Evolutionary conservation across 2,888 invertebrate genomes (phyloP).

Genomic region (Scaptomyza polygonia): DNA sequence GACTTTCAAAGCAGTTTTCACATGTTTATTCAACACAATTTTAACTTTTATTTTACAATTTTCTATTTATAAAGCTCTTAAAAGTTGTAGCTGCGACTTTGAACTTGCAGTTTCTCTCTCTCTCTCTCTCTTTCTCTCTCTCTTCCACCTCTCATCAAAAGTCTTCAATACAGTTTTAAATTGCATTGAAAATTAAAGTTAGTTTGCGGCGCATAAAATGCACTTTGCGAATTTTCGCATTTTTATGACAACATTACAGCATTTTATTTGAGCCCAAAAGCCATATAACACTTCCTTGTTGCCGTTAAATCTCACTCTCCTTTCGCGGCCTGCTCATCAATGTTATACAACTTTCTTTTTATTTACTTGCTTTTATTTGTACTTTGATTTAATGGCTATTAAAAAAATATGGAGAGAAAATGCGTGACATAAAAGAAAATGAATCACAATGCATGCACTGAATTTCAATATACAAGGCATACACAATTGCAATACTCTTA

Average conservation of each 20-base stretch:
- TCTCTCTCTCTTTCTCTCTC: not conserved
- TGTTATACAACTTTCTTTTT: conserved; percentile 69
- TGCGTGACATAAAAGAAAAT: conserved; percentile 39
- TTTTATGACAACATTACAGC: conserved; percentile 74
- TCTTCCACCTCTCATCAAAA: conserved; percentile 1
- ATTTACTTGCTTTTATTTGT: conserved; percentile 75
- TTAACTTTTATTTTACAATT: not conserved
- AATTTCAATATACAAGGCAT: conserved; percentile 69
- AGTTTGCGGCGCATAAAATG: conserved; percentile 45
- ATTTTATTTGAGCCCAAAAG: conserved; percentile 61
- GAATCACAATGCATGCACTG: conserved; percentile 62
- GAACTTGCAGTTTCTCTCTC: too few relatives aligned
- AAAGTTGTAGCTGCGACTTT: not conserved
- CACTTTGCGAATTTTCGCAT: conserved; percentile 78
- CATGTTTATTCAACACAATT: not conserved
- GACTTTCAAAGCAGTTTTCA: not conserved
- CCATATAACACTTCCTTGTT: conserved; percentile 35
- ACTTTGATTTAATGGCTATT: conserved; percentile 76
- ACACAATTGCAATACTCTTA: conserved; percentile 45
- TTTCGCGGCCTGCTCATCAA: conserved; percentile 5
- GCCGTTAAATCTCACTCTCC: conserved; percentile 1
- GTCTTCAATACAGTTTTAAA: conserved; percentile 38
- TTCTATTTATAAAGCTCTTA: not conserved
- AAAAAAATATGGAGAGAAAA: conserved; percentile 40
- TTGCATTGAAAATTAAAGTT: conserved; percentile 29